Evolutionary conservation across 2,888 invertebrate genomes (phyloP), one percentile per base, ranked within the genome.

Genomic region (Congeria kusceri): DNA sequence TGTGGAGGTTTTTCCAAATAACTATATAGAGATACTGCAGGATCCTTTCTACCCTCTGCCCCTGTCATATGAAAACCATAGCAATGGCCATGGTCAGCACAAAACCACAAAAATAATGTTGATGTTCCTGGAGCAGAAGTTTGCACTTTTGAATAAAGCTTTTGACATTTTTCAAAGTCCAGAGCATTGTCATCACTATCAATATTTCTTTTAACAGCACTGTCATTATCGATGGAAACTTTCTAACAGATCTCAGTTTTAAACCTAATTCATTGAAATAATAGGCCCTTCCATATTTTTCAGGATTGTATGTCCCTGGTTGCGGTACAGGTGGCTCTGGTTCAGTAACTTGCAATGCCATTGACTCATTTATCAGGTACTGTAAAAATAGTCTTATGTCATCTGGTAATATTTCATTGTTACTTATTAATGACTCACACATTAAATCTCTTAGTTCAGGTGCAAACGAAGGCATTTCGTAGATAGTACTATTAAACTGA

Each of bases 41-140:
- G 80, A 44, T 76, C 80, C 59, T 70, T 71, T 25, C 77, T 68
- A 25, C 68, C 68, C 28, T 78, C 73, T 46, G 64, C 61, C 39
- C 58, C 39, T 27, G 77, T 69, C 77, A 78, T 78, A 59, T 78
- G 72, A 65, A 73, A 78, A 3, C 64, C 69, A 56, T 78, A 78
- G 28, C 77, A 72, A 65, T 73, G 68, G n/a, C n/a, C n/a, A n/a
- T n/a, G n/a, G n/a, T 64, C 65, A 44, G 66, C 66, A 66, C 61
- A 70, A 47, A 74, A 67, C 57, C 67, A 67, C 9, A 76, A 65
- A 59, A 76, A 64, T 39, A 70, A 23, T 23, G 11, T 68, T 44
- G 69, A 47, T 9, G 76, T 65, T 15, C 69, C 76, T 15, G 23
- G 57, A 44, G 76, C 76, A 25, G 70, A 70, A 32, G 44, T 27